A percentile compares a stretch with the other conserved stretches of the same genome.
phyloP scores from a whole-genome alignment of 53 echinoderm and acorn worm genomes.

The Paracentrotus lividus region DNA sequence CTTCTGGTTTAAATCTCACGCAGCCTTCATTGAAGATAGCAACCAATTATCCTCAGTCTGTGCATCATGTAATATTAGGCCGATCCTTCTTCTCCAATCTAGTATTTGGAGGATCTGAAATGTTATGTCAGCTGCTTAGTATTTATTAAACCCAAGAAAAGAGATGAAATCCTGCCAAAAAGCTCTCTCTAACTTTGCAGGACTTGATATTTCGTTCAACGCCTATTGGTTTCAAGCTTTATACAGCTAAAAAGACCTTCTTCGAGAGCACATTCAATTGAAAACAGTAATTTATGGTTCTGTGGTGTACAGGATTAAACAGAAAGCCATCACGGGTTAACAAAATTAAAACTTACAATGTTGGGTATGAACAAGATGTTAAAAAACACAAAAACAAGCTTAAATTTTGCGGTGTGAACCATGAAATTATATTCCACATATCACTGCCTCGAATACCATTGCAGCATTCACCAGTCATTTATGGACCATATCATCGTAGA shows the following conservation, averaged over 20 bases:
- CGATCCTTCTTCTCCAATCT: not conserved
- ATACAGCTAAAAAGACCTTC: not conserved
- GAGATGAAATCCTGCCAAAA: not conserved
- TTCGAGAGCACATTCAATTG: not conserved
- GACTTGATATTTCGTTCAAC: not conserved
- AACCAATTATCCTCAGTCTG: not conserved
- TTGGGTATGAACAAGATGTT: not conserved
- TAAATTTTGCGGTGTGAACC: not conserved
- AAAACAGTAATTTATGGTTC: not conserved
- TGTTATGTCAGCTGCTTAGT: not conserved
- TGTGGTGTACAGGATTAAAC: not conserved
- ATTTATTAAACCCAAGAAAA: not conserved
- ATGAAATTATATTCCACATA: constrained; percentile 35
- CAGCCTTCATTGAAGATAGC: constrained; percentile 20
- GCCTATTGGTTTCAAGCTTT: not conserved
- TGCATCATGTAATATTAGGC: not conserved
- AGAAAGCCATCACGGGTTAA: not conserved
- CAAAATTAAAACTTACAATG: not conserved
- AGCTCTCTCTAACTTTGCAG: not conserved
- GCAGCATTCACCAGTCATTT: constrained; percentile 18
- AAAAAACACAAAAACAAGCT: not conserved
- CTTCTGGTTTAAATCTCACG: not conserved
- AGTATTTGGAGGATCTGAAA: constrained; percentile 15
- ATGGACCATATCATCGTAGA: constrained; percentile 11
- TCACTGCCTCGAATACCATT: constrained; percentile 18